These are phyloP conservation scores for Capreolus pygargus DNA, from an alignment of 2,113 vertebrate genomes.

Conservation along the genomic window DNA sequence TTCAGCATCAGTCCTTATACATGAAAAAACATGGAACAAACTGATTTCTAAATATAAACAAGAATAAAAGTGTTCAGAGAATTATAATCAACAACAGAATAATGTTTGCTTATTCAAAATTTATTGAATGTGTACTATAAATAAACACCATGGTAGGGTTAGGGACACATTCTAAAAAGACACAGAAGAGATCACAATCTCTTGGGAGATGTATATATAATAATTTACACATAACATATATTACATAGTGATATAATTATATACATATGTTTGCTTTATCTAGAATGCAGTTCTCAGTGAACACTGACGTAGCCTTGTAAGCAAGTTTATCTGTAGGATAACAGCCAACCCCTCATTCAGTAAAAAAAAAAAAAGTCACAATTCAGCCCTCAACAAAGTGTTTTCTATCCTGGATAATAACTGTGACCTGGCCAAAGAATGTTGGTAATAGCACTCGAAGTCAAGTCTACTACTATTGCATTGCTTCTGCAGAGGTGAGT, in stretches of 20 bases:
- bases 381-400: neutral
- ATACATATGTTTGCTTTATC: neutral
- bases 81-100: neutral
- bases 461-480: neutral
- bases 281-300: neutral
- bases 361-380: neutral
- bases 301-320: neutral
- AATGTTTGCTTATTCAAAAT: neutral
- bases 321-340: neutral
- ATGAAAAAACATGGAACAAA: neutral
- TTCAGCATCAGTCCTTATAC: neutral
- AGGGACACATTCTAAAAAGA: neutral
- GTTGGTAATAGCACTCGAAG: neutral
- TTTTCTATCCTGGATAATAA: neutral
- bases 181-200: neutral
- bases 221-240: neutral
- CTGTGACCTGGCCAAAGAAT: neutral
- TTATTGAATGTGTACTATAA: neutral
- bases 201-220: neutral
- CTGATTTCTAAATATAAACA: neutral
- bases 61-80: neutral
- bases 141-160: neutral
- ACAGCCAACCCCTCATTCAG: neutral
- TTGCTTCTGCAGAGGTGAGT: neutral
- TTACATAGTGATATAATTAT: neutral